A percentile compares a stretch with the other conserved stretches of the same genome.
Evolutionary conservation across 2,888 invertebrate genomes (phyloP).

Genomic region (Drosophila nigricruria): DNA sequence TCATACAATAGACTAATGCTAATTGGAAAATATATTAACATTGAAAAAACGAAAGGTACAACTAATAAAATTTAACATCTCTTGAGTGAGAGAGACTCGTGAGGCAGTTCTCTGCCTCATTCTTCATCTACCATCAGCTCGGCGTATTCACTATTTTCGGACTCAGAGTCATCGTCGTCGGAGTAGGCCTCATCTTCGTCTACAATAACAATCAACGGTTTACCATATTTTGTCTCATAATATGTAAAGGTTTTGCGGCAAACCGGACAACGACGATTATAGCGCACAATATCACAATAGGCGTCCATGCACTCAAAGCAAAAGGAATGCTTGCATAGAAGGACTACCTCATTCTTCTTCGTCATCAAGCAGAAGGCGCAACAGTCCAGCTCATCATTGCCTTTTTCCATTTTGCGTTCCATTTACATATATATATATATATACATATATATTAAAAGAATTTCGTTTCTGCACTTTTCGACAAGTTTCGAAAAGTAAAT

Average conservation of each 20-base stretch:
- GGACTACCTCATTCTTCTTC: slow-evolving; percentile 28
- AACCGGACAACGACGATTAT: slow-evolving; percentile 33
- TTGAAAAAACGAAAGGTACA: background rate
- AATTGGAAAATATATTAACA: slow-evolving; percentile 5
- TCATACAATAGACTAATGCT: background rate
- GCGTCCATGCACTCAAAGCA: slow-evolving; percentile 24
- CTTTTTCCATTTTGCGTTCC: background rate
- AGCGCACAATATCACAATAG: background rate
- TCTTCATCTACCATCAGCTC: background rate
- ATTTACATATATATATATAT: background rate
- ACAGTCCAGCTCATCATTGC: background rate
- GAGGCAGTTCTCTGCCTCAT: background rate
- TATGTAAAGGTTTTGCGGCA: slow-evolving; percentile 26
- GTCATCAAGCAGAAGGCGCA: slow-evolving; percentile 36
- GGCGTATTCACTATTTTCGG: background rate
- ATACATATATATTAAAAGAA: no score
- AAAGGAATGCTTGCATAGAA: slow-evolving; percentile 40
- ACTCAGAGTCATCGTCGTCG: background rate
- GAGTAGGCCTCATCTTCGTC: background rate
- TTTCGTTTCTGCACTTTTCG: background rate
- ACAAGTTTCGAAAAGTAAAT: slow-evolving; percentile 17
- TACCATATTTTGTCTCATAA: slow-evolving; percentile 1
- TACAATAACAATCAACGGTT: slow-evolving; percentile 5
- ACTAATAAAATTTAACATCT: background rate
- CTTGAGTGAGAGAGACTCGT: background rate